These are phyloP conservation scores for Mizuhopecten yessoensis DNA, from an alignment of 1,140 invertebrate species.

Conservation along the genomic window DNA sequence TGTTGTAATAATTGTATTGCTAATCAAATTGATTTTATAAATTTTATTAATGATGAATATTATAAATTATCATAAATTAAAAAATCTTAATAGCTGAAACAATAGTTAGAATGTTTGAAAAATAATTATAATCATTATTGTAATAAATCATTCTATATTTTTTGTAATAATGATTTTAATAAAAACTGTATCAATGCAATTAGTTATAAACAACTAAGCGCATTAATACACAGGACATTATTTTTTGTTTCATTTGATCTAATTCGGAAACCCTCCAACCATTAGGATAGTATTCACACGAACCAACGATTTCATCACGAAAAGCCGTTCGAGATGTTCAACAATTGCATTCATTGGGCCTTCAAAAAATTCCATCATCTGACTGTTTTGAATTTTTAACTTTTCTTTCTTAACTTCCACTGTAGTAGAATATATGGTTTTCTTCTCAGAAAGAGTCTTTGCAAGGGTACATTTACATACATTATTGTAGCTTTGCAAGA, in stretches of 20 bases:
- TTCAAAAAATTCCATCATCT: neutral
- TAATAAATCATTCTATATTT: no score
- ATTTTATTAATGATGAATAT: no score
- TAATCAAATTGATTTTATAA: no score
- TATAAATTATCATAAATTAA: no score
- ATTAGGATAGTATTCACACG: neutral
- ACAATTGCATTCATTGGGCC: neutral
- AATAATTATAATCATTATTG: no score
- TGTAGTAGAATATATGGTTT: neutral
- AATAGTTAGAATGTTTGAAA: no score
- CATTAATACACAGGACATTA: no score
- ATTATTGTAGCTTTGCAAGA: neutral
- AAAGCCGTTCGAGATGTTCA: neutral
- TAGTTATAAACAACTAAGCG: no score
- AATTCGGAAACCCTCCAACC: conserved; percentile 37
- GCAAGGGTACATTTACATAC: neutral
- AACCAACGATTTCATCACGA: neutral
- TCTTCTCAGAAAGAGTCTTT: neutral
- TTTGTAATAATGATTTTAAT: no score
- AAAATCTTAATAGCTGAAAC: no score
- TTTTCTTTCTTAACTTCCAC: neutral
- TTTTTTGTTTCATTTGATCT: neutral
- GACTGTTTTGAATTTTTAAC: neutral
- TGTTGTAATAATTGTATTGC: no score
- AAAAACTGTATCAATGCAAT: no score